Evolutionary conservation across 2,113 vertebrate genomes (phyloP).

Genomic region (Lontra canadensis): DNA sequence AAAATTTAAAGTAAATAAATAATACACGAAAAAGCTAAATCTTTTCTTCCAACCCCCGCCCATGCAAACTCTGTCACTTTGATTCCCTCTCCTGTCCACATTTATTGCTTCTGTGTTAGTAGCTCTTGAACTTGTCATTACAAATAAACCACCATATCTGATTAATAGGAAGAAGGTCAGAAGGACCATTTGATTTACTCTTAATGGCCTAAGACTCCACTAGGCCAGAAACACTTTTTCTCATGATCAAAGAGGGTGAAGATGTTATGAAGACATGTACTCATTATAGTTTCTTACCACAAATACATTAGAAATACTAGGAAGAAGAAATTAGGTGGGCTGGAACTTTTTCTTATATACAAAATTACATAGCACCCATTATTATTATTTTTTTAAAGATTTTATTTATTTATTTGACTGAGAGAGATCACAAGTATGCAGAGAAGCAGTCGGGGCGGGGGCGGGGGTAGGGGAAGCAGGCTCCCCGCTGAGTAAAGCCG

Average conservation of each 20-base stretch:
- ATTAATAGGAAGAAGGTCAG: neutral
- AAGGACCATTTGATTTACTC: neutral
- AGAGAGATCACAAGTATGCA: no score
- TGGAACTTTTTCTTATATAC: neutral
- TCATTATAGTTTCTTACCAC: neutral
- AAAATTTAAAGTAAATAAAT: neutral
- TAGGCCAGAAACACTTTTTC: neutral
- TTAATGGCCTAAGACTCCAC: neutral
- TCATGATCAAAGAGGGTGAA: neutral
- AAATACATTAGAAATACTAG: neutral
- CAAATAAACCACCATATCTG: neutral
- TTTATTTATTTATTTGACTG: no score
- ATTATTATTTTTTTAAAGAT: no score
- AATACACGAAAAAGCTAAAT: neutral
- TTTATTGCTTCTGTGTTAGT: neutral
- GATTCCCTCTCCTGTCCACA: fast-evolving
- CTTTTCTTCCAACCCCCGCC: neutral
- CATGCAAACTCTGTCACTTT: neutral
- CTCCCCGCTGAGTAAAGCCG: no score
- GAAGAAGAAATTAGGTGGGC: neutral
- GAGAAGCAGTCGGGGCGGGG: no score
- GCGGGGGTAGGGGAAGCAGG: no score
- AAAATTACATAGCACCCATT: neutral
- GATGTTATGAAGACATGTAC: neutral
- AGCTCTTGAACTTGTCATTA: neutral